A percentile compares a stretch with the other conserved stretches of the same genome.
Evolutionary conservation across 53 echinoderm and acorn worm species (phyloP).

Genomic region (Hippasteria phrygiana): DNA sequence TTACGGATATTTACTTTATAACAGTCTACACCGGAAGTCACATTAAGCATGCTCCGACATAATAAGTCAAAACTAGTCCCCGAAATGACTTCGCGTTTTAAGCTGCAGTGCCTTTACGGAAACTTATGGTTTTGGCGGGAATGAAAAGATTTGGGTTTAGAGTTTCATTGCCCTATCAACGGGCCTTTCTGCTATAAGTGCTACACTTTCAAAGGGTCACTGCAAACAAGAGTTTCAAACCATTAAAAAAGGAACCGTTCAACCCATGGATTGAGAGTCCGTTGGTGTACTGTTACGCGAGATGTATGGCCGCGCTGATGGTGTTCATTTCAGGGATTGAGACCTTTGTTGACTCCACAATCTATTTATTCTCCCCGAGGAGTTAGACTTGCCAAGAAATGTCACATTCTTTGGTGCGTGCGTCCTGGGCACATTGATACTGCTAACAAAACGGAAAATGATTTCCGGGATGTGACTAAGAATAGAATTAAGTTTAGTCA

Average conservation of each 20-base stretch:
- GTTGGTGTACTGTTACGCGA: conserved; percentile 12
- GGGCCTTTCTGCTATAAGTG: not conserved
- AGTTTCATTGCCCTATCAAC: not conserved
- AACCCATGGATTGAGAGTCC: not conserved
- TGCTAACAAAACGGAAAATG: not conserved
- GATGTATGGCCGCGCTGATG: not conserved
- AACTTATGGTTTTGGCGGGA: not conserved
- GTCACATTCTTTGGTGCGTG: not conserved
- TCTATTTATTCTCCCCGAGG: not conserved
- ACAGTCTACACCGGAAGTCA: not conserved
- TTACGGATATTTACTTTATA: not conserved
- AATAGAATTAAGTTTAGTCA: not conserved
- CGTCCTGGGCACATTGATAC: not conserved
- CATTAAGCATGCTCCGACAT: not conserved
- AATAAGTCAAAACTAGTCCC: not conserved
- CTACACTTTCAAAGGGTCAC: no score
- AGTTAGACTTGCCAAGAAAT: not conserved
- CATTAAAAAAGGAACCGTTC: not conserved
- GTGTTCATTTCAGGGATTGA: not conserved
- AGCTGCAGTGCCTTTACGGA: not conserved
- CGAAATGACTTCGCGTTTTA: not conserved
- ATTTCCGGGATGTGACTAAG: not conserved
- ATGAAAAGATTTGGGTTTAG: conserved; percentile 6
- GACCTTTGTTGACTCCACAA: not conserved
- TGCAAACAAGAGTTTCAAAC: no score